Conservation (phyloP, 1,140 invertebrate species). For the Neotoxoptera formosana region DNA sequence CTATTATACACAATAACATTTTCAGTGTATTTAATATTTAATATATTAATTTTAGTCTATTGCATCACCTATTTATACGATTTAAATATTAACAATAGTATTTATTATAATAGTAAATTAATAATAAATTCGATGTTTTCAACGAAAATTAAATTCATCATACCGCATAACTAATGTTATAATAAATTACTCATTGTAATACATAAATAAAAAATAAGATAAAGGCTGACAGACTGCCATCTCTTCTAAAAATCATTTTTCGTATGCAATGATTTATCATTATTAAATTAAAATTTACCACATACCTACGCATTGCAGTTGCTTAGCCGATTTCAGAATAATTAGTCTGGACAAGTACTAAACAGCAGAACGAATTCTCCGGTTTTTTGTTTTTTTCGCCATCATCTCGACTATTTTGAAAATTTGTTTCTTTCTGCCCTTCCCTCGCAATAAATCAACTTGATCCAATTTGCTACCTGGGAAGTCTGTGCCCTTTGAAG, state of each 20-base stretch:
- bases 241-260: neutral
- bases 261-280: no score
- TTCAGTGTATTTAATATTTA: no score
- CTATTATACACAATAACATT: no score
- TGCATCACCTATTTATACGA: neutral
- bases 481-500: neutral
- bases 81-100: neutral
- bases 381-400: neutral
- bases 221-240: neutral
- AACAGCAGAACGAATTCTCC: neutral
- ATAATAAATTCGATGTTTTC: no score
- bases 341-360: neutral
- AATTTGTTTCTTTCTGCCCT: neutral
- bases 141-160: neutral
- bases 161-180: neutral
- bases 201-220: neutral
- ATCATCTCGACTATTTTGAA: neutral
- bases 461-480: neutral
- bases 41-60: no score
- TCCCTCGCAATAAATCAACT: neutral
- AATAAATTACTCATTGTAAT: neutral
- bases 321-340: neutral
- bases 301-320: neutral
- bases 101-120: no score
- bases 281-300: neutral